Conservation (phyloP, 2,113 vertebrate species). For the Myodes glareolus region DNA sequence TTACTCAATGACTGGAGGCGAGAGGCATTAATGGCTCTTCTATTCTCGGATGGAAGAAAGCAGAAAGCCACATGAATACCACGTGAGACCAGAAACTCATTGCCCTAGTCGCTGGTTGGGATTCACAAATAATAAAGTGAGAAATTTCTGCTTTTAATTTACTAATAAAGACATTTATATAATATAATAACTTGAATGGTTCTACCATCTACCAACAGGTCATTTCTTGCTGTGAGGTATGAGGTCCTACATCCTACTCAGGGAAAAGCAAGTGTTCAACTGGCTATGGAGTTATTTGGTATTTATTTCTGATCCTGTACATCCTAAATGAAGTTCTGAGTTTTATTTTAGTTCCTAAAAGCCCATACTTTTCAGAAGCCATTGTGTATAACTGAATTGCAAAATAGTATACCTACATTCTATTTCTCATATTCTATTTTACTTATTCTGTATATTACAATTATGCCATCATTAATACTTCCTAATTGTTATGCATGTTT, state of each 20-base stretch:
- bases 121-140: slow-evolving; percentile 20
- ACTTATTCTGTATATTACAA: not conserved
- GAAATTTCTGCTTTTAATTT: slow-evolving; percentile 41
- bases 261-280: not conserved
- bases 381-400: not conserved
- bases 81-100: accelerated
- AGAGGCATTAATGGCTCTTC: slow-evolving; percentile 62
- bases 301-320: not conserved
- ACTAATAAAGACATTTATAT: not conserved
- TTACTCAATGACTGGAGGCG: slow-evolving; percentile 50
- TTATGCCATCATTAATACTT: not conserved
- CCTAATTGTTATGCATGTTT: not conserved
- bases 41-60: slow-evolving; percentile 55
- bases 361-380: not conserved
- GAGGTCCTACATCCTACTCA: not conserved
- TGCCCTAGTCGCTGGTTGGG: slow-evolving; percentile 47
- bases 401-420: not conserved
- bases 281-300: not conserved
- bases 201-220: not conserved
- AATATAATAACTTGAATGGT: not conserved
- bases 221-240: slow-evolving; percentile 1
- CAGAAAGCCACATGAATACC: not conserved
- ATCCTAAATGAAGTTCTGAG: slow-evolving; percentile 25
- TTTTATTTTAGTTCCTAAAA: slow-evolving; percentile 9
- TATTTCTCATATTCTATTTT: not conserved